Base-by-base conservation (phyloP, 2,113 vertebrate species). In the Reinhardtius hippoglossoides region DNA sequence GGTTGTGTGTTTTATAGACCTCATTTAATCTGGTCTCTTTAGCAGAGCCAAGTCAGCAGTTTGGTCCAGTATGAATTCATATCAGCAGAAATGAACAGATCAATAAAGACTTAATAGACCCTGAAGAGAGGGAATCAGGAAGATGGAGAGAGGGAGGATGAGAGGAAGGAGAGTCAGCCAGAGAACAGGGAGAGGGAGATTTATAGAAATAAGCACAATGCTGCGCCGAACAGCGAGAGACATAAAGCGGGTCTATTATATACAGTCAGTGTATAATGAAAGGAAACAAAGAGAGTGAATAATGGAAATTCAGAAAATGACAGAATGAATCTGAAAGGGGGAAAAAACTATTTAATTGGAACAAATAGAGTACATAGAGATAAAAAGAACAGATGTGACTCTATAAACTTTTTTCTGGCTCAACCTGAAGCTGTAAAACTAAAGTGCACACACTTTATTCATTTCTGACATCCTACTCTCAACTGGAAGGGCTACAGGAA, bases 61-160 rank as follows among this genome's bases (percentile, higher is more conserved):
- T 94, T 91, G 80, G 87, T 79, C 85, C 79, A 48, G 86, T 89
- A 94, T 94, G 91, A 94, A 94, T 94, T 93, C 93, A 94, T 94
- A 95, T 95, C 93, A 93, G 91, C 93, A 92, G 88, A 93, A 94
- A 93, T 91, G 91, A 92, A 87, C 84, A 85, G 91, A 95, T 94
- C 93, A 93, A 95, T 94, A 94, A 92, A 92, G 92, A 92, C 93
- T 90, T 94, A 94, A 94, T 93, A 93, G 93, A 93, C 87, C 90
- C 83, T 91, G 89, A 89, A 92, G 89, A 89, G 79, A 85, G 80
- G 63, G 87, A 91, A 85, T 88, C 80, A 79, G 82, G 81, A 83
- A 89, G 81, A 83, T 70, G 82, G 50, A 80, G 83, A 80, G 83
- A 80, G 78, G 69, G 79, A 75, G 76, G 74, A 61, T 15, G 74